Evolutionary conservation across 1,140 invertebrate species (phyloP).

Genomic region (Octopus sinensis): DNA sequence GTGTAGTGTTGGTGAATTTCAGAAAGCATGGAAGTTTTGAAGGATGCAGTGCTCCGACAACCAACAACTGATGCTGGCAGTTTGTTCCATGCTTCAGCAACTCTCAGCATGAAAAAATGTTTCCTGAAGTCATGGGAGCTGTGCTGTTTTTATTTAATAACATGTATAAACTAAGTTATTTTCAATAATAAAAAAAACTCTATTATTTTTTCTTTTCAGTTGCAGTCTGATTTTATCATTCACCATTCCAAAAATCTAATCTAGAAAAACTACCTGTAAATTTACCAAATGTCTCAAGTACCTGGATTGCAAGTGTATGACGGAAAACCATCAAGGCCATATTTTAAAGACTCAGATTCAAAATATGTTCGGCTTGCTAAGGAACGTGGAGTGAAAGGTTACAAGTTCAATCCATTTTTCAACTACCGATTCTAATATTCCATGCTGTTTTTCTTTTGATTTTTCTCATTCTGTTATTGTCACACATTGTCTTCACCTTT

Average conservation of each 20-base stretch:
- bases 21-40: no score
- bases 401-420: constrained; percentile 19
- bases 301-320: constrained; percentile 1
- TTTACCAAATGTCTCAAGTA: background rate
- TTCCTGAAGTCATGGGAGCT: no score
- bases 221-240: constrained; percentile 2
- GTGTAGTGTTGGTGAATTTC: no score
- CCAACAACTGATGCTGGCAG: no score
- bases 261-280: background rate
- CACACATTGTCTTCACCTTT: no score
- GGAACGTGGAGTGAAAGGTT: constrained; percentile 50
- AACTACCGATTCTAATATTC: background rate
- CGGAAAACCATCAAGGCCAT: constrained; percentile 32
- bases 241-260: background rate
- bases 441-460: no score
- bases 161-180: background rate
- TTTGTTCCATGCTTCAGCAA: no score
- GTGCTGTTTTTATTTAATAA: no score
- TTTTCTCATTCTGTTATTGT: no score
- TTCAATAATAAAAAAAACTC: background rate
- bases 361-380: constrained; percentile 52
- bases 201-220: background rate
- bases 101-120: no score
- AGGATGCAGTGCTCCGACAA: no score
- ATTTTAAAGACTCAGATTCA: constrained; percentile 48